Percentiles rank a stretch among this genome's conserved stretches.
phyloP scores from a whole-genome alignment of 2,888 invertebrate genomes.

The Drosophila lacicola region DNA sequence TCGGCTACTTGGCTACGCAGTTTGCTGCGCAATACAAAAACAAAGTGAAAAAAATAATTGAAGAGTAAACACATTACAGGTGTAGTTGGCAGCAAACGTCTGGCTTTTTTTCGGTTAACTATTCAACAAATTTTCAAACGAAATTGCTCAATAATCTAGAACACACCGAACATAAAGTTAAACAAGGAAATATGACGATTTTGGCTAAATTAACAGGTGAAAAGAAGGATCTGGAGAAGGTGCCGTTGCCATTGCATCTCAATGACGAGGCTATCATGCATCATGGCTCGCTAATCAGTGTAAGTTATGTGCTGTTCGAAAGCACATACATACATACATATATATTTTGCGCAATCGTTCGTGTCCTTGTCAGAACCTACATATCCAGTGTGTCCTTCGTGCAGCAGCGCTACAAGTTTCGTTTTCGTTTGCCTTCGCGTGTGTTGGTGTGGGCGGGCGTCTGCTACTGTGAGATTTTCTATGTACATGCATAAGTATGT shows the following conservation, averaged over 20 bases:
- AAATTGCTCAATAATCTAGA: constrained; percentile 21
- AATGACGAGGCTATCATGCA: constrained; percentile 74
- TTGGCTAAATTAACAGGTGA: constrained; percentile 90
- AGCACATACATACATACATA: not conserved
- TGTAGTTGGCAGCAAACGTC: constrained; percentile 18
- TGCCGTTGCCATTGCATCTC: constrained; percentile 88
- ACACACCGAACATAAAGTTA: not conserved
- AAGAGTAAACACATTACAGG: constrained; percentile 56
- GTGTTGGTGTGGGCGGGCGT: constrained; percentile 25
- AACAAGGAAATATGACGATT: constrained; percentile 89
- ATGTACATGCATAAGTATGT: constrained; percentile 30
- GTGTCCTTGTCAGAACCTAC: constrained; percentile 62
- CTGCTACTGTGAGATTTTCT: constrained; percentile 30
- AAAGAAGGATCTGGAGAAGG: constrained; percentile 89
- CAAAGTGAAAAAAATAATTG: constrained; percentile 61
- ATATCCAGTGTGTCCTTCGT: constrained; percentile 48
- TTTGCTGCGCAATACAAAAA: constrained; percentile 46
- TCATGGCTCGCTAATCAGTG: constrained; percentile 74
- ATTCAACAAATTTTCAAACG: constrained; percentile 31
- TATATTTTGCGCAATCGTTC: constrained; percentile 65
- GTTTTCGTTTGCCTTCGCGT: constrained; percentile 50
- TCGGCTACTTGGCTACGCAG: constrained; percentile 44
- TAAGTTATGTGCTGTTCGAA: constrained; percentile 55
- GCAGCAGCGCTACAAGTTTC: constrained; percentile 69
- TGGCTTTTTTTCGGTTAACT: constrained; percentile 25